Evolutionary conservation across 2,888 invertebrate genomes (phyloP).

Genomic region (Selenia dentaria): DNA sequence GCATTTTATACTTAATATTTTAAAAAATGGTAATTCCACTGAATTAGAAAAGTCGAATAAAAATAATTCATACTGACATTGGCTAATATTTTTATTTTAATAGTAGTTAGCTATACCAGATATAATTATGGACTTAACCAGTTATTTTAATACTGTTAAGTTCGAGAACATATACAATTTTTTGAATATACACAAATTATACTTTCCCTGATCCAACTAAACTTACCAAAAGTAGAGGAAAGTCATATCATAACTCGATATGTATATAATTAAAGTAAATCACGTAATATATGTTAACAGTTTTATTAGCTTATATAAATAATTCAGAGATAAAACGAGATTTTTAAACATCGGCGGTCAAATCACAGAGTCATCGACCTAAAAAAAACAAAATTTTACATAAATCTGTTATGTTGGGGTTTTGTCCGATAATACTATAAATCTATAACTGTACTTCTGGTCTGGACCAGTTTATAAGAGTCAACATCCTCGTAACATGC

Average conservation of each 20-base stretch:
- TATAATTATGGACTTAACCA: too few species aligned
- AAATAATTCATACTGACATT: too few species aligned
- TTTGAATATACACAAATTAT: too few species aligned
- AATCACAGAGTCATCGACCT: conserved; percentile 38
- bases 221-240: conserved; percentile 11
- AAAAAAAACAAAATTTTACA: conserved; percentile 28
- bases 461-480: conserved; percentile 54
- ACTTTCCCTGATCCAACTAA: conserved; percentile 11
- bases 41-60: too few species aligned
- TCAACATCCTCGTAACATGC: conserved; percentile 60
- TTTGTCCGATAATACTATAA: conserved; percentile 32
- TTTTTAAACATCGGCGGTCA: conserved; percentile 14
- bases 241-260: conserved; percentile 18
- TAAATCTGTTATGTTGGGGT: conserved; percentile 30
- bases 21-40: too few species aligned
- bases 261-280: too few species aligned
- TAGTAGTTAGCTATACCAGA: too few species aligned
- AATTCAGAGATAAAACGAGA: conserved; percentile 25
- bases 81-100: too few species aligned
- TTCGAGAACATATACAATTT: too few species aligned
- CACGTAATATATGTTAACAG: conserved; percentile 18
- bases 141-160: too few species aligned
- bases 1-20: too few species aligned
- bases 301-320: conserved; percentile 18
- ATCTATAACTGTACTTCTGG: conserved; percentile 53